Percentiles rank a stretch among this genome's conserved stretches.
These are phyloP conservation scores for Dicrurus megarhynchus DNA, from an alignment of 2,113 vertebrate species.

Conservation along the genomic window DNA sequence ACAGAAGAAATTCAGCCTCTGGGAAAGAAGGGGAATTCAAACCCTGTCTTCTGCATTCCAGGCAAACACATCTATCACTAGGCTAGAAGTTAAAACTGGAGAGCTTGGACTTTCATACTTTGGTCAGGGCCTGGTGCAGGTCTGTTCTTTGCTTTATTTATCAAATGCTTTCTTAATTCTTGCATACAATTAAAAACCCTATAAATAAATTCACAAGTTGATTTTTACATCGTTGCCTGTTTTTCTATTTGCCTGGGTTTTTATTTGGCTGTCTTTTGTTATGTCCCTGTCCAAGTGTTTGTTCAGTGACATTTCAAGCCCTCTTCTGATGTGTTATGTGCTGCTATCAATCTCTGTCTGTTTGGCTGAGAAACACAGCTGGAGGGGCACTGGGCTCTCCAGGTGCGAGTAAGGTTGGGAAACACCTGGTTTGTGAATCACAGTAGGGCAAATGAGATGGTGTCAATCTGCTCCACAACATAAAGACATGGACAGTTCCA, in stretches of 20 bases:
- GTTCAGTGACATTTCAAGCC: background rate
- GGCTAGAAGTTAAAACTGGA: background rate
- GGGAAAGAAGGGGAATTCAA: background rate
- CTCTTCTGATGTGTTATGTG: background rate
- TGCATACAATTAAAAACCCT: background rate
- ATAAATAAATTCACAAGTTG: background rate
- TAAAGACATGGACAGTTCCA: background rate
- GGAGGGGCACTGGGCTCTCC: background rate
- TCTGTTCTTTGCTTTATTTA: background rate
- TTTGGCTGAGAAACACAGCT: background rate
- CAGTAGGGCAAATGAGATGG: background rate
- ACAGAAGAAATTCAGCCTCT: background rate
- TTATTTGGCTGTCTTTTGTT: background rate
- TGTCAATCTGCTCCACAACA: background rate
- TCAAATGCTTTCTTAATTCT: background rate
- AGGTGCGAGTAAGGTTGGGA: background rate
- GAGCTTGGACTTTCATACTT: background rate
- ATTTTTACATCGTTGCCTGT: background rate
- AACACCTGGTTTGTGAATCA: background rate
- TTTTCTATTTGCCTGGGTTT: background rate
- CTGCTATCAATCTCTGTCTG: background rate
- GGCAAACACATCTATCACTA: background rate
- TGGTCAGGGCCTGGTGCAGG: background rate
- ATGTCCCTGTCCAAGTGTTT: background rate
- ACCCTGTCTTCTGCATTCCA: background rate